Conservation (phyloP, 2,113 vertebrate genomes). For the Willisornis vidua region DNA sequence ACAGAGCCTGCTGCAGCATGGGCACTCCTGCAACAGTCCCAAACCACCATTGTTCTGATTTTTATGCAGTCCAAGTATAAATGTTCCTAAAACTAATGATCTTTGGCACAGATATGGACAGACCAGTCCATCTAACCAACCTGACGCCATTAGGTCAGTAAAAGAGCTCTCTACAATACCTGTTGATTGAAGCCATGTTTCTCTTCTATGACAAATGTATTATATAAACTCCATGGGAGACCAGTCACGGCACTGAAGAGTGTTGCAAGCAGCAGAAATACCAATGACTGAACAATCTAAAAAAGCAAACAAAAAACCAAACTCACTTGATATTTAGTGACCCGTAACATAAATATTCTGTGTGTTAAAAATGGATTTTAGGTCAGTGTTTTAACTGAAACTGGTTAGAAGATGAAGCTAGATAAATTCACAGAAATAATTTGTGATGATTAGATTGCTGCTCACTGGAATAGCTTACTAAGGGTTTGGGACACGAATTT, state of each 20-base stretch:
- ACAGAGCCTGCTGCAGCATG: background rate
- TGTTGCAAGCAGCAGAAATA: slow-evolving; percentile 91
- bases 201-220: slow-evolving; percentile 97
- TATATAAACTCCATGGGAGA: slow-evolving; percentile 97
- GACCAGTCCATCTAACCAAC: background rate
- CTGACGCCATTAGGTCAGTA: background rate
- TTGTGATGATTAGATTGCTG: background rate
- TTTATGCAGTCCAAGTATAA: background rate
- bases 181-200: slow-evolving; percentile 98
- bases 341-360: background rate
- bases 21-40: background rate
- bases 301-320: background rate
- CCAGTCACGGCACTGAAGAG: slow-evolving; percentile 94
- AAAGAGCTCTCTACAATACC: slow-evolving; percentile 70
- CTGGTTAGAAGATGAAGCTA: background rate
- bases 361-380: background rate
- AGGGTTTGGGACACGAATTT: background rate
- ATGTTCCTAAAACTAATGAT: background rate
- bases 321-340: background rate
- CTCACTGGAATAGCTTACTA: background rate
- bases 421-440: background rate
- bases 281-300: slow-evolving; percentile 90
- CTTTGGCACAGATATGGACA: background rate
- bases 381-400: background rate
- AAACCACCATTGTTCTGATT: background rate